A percentile compares a stretch with the other conserved stretches of the same genome.
phyloP scores from a whole-genome alignment of 2,113 vertebrate genomes.

The Brachyhypopomus occidentalis region DNA sequence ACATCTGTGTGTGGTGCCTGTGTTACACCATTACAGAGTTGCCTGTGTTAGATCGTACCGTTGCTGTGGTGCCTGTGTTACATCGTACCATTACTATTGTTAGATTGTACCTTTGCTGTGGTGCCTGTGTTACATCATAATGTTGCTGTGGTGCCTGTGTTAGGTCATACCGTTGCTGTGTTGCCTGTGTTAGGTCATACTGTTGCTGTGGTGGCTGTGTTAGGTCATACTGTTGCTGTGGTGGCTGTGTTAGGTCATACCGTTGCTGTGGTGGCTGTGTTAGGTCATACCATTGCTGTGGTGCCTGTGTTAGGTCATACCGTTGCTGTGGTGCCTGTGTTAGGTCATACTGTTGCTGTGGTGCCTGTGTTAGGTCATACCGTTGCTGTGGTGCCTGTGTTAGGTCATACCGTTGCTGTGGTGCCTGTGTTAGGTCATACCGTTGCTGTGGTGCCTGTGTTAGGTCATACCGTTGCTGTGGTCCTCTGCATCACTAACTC shows the following conservation, averaged over 20 bases:
- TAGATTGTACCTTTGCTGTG: not conserved
- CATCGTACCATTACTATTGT: not conserved
- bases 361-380: not conserved
- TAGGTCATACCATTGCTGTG: not conserved
- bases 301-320: not conserved
- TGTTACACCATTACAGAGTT: not conserved
- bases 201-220: not conserved
- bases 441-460: not conserved
- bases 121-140: not conserved
- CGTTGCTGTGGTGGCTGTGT: not conserved
- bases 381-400: not conserved
- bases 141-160: too few relatives aligned
- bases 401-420: too few relatives aligned
- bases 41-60: not conserved
- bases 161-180: too few relatives aligned
- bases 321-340: too few relatives aligned
- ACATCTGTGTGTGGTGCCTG: constrained; percentile 9
- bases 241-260: too few relatives aligned
- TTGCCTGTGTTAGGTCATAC: not conserved
- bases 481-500: constrained; percentile 14
- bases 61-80: not conserved
- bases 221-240: too few relatives aligned
- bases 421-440: not conserved
- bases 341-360: too few relatives aligned
- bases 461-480: not conserved